Evolutionary conservation across 1,140 invertebrate species (phyloP).

Genomic region (Harpegnathos saltator): DNA sequence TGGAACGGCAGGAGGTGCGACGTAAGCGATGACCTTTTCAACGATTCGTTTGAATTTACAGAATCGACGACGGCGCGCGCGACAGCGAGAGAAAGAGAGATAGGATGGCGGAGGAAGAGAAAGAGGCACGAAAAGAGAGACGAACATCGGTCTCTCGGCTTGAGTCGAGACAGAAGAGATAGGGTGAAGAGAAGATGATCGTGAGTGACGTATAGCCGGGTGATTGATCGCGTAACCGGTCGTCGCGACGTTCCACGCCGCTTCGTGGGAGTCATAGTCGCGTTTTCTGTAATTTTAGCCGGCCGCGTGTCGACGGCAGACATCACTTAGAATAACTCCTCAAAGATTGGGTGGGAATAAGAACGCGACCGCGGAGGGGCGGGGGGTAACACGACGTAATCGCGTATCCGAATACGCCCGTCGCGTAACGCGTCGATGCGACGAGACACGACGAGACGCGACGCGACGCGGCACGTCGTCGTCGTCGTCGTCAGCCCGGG

Average conservation of each 20-base stretch:
- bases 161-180: slow-evolving; percentile 26
- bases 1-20: slow-evolving; percentile 24
- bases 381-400: slow-evolving; percentile 38
- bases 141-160: slow-evolving; percentile 27
- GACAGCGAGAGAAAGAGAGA: no score
- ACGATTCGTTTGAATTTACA: slow-evolving; percentile 56
- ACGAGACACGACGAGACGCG: no score
- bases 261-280: slow-evolving; percentile 31
- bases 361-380: background rate
- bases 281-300: slow-evolving; percentile 47
- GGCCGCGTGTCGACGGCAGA: slow-evolving; percentile 29
- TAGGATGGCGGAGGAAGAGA: no score
- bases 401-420: no score
- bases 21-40: slow-evolving; percentile 56
- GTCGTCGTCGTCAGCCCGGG: background rate
- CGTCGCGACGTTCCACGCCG: slow-evolving; percentile 8
- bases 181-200: slow-evolving; percentile 19
- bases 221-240: slow-evolving; percentile 38
- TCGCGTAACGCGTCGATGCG: background rate
- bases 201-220: slow-evolving; percentile 18
- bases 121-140: slow-evolving; percentile 6
- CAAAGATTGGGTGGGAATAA: slow-evolving; percentile 18
- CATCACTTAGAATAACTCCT: slow-evolving; percentile 51
- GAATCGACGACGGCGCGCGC: slow-evolving; percentile 20
- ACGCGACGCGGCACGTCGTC: background rate